Evolutionary conservation across 2,113 vertebrate genomes (phyloP).

Genomic region (Empidonax alnorum): DNA sequence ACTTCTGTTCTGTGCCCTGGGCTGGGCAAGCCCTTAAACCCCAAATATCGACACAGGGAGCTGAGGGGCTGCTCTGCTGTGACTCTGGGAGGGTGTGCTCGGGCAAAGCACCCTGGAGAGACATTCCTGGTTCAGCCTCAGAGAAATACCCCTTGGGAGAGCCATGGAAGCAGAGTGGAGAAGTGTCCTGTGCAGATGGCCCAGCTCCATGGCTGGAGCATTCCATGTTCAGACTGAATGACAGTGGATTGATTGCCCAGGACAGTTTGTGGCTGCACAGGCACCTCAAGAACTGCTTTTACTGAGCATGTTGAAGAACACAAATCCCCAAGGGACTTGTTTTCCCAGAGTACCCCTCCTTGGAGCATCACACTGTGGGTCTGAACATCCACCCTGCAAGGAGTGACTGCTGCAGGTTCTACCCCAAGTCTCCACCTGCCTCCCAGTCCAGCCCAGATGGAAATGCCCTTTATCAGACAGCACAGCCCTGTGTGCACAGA

Average conservation of each 20-base stretch:
- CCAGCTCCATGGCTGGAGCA: too few relatives aligned
- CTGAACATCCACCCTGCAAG: background rate
- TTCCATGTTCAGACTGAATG: background rate
- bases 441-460: background rate
- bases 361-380: background rate
- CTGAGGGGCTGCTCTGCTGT: background rate
- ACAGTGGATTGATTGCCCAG: background rate
- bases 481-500: background rate
- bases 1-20: background rate
- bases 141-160: background rate
- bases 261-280: background rate
- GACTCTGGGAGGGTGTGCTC: too few relatives aligned
- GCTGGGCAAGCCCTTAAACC: background rate
- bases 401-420: background rate
- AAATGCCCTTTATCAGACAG: too few relatives aligned
- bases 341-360: background rate
- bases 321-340: background rate
- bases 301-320: background rate
- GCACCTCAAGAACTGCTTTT: background rate
- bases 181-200: background rate
- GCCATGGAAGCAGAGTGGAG: background rate
- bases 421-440: background rate
- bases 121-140: background rate
- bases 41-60: background rate
- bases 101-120: background rate